Evolutionary conservation across 2,888 invertebrate genomes (phyloP), one percentile per base, ranked within the genome.

Genomic region (Xestobium rufovillosum): DNA sequence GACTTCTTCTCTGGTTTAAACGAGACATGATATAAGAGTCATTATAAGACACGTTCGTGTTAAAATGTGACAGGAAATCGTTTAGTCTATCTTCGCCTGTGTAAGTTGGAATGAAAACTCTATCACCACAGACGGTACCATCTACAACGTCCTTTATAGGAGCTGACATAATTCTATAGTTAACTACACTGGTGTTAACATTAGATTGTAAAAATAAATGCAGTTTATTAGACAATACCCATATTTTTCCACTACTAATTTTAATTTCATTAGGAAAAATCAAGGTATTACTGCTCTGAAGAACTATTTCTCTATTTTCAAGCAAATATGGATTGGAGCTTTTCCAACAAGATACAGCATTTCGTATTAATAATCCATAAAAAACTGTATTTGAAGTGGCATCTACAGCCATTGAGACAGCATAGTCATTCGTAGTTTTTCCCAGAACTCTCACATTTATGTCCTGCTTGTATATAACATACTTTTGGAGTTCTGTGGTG

Each of bases 271-370:
- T 83, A 2, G 85, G 83, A 51, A 83, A 85, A 1, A 84, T 69
- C 78, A 85, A 78, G 1, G 79, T 78, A 1, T 68, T 70, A 39
- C 81, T 73, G 52, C 76, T 80, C 76, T 77, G 78, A 43, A 75
- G 83, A 32, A 85, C 75, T 25, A 80, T 68, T 3, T 80, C 83
- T 56, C 84, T 83, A 6, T 80, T 78, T 44, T 77, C 75, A 63
- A 78, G 76, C 3, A 70, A 72, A 52, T 83, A 84, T 28, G 73
- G 73, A 47, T 77, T 79, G 0, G 78, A 75, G 0, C 82, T 80
- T 49, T 74, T 76, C 85, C 85, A 86, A 52, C 85, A 86, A 0
- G 80, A 83, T 0, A 86, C 76, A 0, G 83, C 81, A 54, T 85
- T 83, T 11, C 82, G 57, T 53, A 84, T 83, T 1, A 83, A 75